Evolutionary conservation across 1,140 invertebrate species (phyloP), one percentile per base, ranked within the genome.

Genomic region (Ruditapes philippinarum): DNA sequence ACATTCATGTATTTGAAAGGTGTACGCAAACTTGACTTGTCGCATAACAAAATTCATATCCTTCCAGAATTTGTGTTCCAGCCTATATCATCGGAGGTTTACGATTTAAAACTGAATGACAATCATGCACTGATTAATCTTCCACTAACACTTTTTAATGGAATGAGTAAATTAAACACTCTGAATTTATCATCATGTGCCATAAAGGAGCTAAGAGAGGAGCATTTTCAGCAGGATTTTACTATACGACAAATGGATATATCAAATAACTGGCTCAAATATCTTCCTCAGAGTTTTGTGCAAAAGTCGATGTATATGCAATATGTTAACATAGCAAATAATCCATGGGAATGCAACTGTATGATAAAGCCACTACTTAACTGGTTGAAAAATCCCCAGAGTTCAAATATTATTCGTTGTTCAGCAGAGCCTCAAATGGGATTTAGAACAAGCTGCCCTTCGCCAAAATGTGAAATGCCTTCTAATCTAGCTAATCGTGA

Each of bases 301-400:
- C 60, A 68, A 28, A 79, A 54, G n/a, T 45, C 51, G 19, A 82
- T 42, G 7, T 54, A 19, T 19, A 57, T 91, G 54, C 40, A 85
- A n/a, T 42, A 28, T 36, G 25, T 91, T 19, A 80, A 80, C 19
- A 17, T 91, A 12, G 57, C 85, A 7, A 51, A 70, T 40, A 91
- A 91, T 68, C 81, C 57, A 51, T 91, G 90, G 90, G 17, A 85
- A 9, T 91, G 90, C 80, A 78, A 89, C 60, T 91, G 90, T 70
- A n/a, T 49, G 17, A 91, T 91, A 17, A 74, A 65, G 25, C 38
- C 81, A 31, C 82, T 91, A 28, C 86, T 74, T 17, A 73, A 81
- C 7, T 91, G 90, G 90, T 40, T 91, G 19, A 45, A 81, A 40
- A 36, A 60, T 36, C 74, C 54, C 9, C 33, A 51, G 40, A 51